Evolutionary conservation across 2,888 invertebrate species (phyloP), one percentile per base, ranked within the genome.

Genomic region (Sicus ferrugineus): DNA sequence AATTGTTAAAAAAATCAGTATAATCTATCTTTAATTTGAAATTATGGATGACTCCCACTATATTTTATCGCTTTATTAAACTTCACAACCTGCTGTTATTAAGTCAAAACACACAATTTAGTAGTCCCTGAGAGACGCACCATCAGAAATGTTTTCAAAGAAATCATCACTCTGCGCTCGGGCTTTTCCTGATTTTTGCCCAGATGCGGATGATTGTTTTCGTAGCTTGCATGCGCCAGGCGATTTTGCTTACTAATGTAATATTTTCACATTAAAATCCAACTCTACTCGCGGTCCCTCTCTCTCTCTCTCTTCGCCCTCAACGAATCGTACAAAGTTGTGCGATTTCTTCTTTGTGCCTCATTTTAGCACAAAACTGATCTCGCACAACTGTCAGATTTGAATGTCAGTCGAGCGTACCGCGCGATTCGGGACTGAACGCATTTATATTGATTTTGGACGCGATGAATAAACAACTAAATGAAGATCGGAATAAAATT

Each of bases 331-430:
- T 54, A 48, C 42, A 54, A 54, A 14, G 4, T 46, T 61, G 31
- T 46, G 30, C 19, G 14, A 54, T 4, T 54, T 28, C 26, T 26
- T 5, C 3, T 26, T 64, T 68, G 64, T 71, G 64, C 19, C 34
- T 16, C 70, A 72, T 77, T 79, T 80, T 75, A 75, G 74, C 79
- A n/a, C n/a, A 80, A 80, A 79, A 80, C 80, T 81, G 81, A 81
- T 80, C 79, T 81, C 79, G 77, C 78, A 76, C 76, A 81, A 81
- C 76, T 80, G 81, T 80, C 81, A 80, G 81, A 59, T 50, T 56
- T 38, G 26, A 63, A 46, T 69, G 67, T 67, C 72, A 70, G 70
- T 72, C 67, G 69, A 61, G 64, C 59, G 61, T 23, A 26, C 23
- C 54, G 54, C 23, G 63, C 50, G 28, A 38, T 30, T 68, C 46